phyloP scores from a whole-genome alignment of 1,140 invertebrate species.

The Belonocnema kinseyi region DNA sequence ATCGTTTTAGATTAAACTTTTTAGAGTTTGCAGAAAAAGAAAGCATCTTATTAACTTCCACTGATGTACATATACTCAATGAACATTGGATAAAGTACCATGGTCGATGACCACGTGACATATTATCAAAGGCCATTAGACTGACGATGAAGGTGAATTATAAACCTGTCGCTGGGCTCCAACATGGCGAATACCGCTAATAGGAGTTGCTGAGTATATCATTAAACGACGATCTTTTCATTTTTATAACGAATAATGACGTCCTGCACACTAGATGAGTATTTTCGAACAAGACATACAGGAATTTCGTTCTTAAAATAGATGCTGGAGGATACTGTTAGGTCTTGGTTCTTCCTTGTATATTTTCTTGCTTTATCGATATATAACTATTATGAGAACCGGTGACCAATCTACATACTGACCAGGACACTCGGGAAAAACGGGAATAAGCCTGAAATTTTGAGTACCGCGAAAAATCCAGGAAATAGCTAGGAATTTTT shows the following conservation, averaged over 20 bases:
- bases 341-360: background rate
- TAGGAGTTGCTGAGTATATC: constrained; percentile 4
- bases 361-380: background rate
- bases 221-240: constrained; percentile 17
- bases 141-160: constrained; percentile 29
- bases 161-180: constrained; percentile 10
- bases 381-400: background rate
- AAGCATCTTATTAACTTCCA: background rate
- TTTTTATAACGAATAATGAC: constrained; percentile 20
- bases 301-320: constrained; percentile 25
- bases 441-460: too few species aligned
- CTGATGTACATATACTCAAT: background rate
- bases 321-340: background rate
- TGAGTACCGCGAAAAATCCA: too few species aligned
- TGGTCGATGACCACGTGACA: constrained; percentile 1
- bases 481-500: too few species aligned
- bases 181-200: constrained; percentile 21
- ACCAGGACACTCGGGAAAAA: too few species aligned
- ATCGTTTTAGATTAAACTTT: background rate
- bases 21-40: background rate
- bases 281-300: constrained; percentile 1
- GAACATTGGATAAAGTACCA: constrained; percentile 10
- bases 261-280: background rate
- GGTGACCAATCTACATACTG: too few species aligned
- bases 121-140: constrained; percentile 28